Evolutionary conservation across 1,140 invertebrate genomes (phyloP), one percentile per base, ranked within the genome.

Genomic region (Drosophila varians): DNA sequence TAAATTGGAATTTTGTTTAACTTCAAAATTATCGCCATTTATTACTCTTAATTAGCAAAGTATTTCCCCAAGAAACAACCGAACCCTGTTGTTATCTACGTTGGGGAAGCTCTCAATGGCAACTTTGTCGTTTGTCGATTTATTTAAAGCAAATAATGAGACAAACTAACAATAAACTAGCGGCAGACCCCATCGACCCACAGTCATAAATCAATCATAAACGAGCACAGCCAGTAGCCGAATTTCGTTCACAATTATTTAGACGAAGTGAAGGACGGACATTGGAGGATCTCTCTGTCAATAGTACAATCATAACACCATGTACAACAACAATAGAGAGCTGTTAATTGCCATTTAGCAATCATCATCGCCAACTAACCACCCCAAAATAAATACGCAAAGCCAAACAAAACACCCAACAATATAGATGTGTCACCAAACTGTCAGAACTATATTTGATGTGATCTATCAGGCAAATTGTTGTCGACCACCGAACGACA

Each of bases 391-490:
- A 71, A 66, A 58, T 69, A 49, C 23, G 25, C 40, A 21, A 54
- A n/a, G 21, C 49, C 55, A 73, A 66, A 65, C 74, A 56, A 71
- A 55, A 54, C 40, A 16, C 28, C 14, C 49, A 55, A 3, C 28
- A 23, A 52, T 12, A 77, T 25, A 65, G 58, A 86, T 62, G 72
- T 79, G 80, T 83, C 79, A 80, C 71, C 76, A 80, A 84, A 80
- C 86, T 84, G 80, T 84, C 80, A 64, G 61, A 58, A 84, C 76
- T 61, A 52, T 66, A 66, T 43, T 66, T 66, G 64, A 68, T 66
- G 38, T 52, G 72, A 86, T 84, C 76, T 64, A 79, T 84, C 72
- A 69, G 64, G 57, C 66, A 58, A 84, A 79, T 76, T 84, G 76
- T 40, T 60, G 38, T 4, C 68, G 71, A 55, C 57, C 28, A 21